A percentile compares a stretch with the other conserved stretches of the same genome.
These are phyloP conservation scores for Fopius arisanus DNA, from an alignment of 1,140 invertebrate species.

Conservation along the genomic window DNA sequence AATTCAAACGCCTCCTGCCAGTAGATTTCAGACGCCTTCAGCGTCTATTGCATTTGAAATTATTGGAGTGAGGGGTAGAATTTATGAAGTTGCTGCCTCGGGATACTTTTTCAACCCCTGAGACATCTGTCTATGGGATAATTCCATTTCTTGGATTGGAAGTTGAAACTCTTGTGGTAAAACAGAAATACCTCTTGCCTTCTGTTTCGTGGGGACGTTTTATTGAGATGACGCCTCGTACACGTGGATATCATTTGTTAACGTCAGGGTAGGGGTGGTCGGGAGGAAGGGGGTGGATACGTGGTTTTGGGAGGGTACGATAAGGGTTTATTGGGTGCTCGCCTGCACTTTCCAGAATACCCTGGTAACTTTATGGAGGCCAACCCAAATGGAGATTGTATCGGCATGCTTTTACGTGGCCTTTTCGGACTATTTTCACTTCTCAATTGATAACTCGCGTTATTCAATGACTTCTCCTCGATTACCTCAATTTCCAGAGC, in stretches of 20 bases:
- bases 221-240: constrained; percentile 7
- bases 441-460: no score
- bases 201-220: background rate
- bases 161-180: background rate
- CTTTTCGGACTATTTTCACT: background rate
- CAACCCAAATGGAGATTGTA: background rate
- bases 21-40: background rate
- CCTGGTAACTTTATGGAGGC: background rate
- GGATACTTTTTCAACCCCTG: background rate
- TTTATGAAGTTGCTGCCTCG: background rate
- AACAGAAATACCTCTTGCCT: background rate
- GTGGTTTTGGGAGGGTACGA: background rate
- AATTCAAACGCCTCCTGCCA: background rate
- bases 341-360: background rate
- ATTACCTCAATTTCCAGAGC: no score
- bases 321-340: constrained; percentile 1
- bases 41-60: background rate
- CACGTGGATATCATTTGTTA: constrained; percentile 11
- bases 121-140: background rate
- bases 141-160: background rate
- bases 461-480: no score
- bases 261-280: background rate
- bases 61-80: background rate
- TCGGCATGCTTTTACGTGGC: background rate
- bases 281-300: background rate